phyloP scores from a whole-genome alignment of 2,888 invertebrate genomes.

The Zaprionus obscuricornis region DNA sequence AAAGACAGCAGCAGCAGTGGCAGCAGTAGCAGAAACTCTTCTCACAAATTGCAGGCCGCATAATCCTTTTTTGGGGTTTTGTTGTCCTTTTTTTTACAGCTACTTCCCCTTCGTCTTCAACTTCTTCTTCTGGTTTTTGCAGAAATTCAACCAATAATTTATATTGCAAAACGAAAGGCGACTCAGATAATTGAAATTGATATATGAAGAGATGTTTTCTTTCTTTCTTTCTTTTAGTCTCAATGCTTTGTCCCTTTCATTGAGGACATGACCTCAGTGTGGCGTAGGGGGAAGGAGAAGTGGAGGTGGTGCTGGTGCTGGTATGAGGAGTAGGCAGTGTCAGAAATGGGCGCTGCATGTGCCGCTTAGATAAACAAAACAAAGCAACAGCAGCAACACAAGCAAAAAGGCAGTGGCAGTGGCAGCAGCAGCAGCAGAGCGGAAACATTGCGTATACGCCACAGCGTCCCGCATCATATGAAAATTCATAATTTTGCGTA shows the following conservation, averaged over 20 bases:
- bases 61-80: slow-evolving; percentile 65
- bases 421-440: slow-evolving; percentile 14
- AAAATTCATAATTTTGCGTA: slow-evolving; percentile 66
- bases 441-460: slow-evolving; percentile 73
- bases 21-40: background rate
- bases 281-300: no score
- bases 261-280: no score
- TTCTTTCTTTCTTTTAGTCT: slow-evolving; percentile 41
- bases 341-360: slow-evolving; percentile 52
- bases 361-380: slow-evolving; percentile 68
- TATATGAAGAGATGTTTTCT: slow-evolving; percentile 66
- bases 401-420: background rate
- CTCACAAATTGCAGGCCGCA: slow-evolving; percentile 56
- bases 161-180: slow-evolving; percentile 56
- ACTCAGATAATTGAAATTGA: slow-evolving; percentile 77
- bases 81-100: slow-evolving; percentile 56
- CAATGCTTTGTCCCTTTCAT: slow-evolving; percentile 14
- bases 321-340: slow-evolving; percentile 8
- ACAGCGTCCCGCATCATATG: slow-evolving; percentile 38
- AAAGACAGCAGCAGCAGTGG: slow-evolving; percentile 53
- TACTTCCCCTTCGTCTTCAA: background rate
- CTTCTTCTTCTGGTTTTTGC: slow-evolving; percentile 9
- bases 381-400: slow-evolving; percentile 24
- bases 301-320: no score
- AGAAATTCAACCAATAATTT: slow-evolving; percentile 67